Conservation (phyloP, 2,113 vertebrate species). For the Lagopus muta region DNA sequence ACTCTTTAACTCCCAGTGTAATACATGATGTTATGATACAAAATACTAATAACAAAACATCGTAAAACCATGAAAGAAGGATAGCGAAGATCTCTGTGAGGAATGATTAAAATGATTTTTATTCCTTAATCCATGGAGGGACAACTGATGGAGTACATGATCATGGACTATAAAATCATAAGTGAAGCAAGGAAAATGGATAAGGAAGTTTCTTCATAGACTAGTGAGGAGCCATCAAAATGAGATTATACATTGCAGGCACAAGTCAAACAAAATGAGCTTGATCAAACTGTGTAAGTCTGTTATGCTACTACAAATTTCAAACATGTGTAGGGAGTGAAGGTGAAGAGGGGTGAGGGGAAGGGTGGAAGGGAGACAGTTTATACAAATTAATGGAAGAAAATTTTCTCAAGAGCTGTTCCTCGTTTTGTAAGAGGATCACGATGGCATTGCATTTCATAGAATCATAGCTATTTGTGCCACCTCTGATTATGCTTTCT, state of each 20-base stretch:
- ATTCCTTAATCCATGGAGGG: background rate
- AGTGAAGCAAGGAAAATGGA: background rate
- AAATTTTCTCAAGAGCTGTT: background rate
- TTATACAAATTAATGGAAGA: background rate
- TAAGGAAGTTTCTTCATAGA: background rate
- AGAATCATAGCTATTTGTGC: background rate
- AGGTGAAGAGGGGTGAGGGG: accelerated
- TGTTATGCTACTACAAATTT: background rate
- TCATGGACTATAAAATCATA: background rate
- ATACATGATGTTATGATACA: too few relatives aligned
- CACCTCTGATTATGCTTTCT: background rate
- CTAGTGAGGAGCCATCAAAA: background rate
- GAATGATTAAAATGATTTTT: background rate
- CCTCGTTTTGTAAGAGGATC: background rate
- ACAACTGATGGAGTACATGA: background rate
- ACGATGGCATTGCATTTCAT: background rate
- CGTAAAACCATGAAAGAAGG: background rate
- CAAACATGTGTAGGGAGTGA: background rate
- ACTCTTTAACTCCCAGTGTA: too few relatives aligned
- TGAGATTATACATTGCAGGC: background rate
- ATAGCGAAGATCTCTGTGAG: background rate
- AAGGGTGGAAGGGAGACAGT: background rate
- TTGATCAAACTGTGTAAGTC: background rate
- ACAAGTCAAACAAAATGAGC: background rate
- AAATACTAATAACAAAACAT: too few relatives aligned